Conservation (phyloP, 2,113 vertebrate genomes). For the Odobenus rosmarus region DNA sequence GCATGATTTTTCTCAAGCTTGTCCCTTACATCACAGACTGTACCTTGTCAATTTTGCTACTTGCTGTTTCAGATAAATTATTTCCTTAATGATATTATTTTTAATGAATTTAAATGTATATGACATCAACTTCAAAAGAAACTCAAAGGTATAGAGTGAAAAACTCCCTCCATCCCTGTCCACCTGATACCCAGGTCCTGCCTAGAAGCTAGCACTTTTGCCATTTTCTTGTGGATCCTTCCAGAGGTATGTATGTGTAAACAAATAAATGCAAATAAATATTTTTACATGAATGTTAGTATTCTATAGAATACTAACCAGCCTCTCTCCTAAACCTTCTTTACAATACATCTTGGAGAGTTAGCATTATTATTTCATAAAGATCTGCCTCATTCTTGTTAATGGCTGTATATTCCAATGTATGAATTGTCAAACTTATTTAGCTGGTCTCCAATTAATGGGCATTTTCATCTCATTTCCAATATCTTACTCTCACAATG, state of each 20-base stretch:
- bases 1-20: background rate
- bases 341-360: background rate
- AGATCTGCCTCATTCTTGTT: background rate
- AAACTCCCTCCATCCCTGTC: background rate
- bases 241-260: background rate
- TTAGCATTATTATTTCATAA: background rate
- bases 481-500: background rate
- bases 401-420: background rate
- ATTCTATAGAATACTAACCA: too few relatives aligned
- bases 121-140: background rate
- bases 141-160: background rate
- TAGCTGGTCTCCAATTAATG: background rate
- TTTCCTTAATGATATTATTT: background rate
- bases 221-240: background rate
- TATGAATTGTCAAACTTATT: background rate
- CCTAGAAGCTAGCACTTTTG: background rate
- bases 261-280: background rate
- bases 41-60: background rate
- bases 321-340: background rate
- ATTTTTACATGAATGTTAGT: too few relatives aligned
- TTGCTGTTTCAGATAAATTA: background rate
- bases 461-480: background rate
- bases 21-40: background rate
- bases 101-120: background rate
- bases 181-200: background rate